Conservation (phyloP, 2,888 invertebrate genomes). For the Drosophila demipolita region DNA sequence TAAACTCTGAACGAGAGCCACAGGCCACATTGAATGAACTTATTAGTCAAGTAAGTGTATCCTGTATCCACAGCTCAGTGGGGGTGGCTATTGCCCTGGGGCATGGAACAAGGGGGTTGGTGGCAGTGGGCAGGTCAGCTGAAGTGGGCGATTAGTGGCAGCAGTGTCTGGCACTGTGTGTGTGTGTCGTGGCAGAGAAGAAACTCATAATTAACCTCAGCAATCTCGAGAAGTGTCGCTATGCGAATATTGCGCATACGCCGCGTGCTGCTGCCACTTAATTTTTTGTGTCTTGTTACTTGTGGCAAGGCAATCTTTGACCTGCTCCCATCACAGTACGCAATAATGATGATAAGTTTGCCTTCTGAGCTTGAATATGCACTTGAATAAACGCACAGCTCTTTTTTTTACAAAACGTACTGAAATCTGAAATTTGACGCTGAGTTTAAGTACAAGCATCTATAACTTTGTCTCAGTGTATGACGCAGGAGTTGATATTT, state of each 20-base stretch:
- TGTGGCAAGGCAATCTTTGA: conserved; percentile 15
- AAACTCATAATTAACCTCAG: conserved; percentile 51
- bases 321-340: conserved; percentile 37
- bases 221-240: conserved; percentile 50
- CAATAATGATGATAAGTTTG: conserved; percentile 57
- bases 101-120: not conserved
- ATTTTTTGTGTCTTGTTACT: conserved; percentile 4
- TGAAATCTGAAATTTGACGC: not conserved
- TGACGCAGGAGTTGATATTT: not conserved
- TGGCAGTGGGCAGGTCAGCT: conserved; percentile 27
- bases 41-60: conserved; percentile 44
- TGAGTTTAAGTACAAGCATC: not conserved
- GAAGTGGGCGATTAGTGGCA: conserved; percentile 44
- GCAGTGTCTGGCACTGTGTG: conserved; percentile 27
- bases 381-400: not conserved
- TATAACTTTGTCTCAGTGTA: not conserved
- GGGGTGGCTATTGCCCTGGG: not conserved
- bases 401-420: not conserved
- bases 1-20: conserved; percentile 26
- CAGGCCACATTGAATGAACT: conserved; percentile 42
- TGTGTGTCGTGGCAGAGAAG: not conserved
- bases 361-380: conserved; percentile 9
- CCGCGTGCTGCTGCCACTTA: conserved; percentile 41
- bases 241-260: conserved; percentile 57
- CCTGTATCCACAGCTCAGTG: not conserved